Evolutionary conservation across 2,113 vertebrate species (phyloP).

Genomic region (Spea multiplicata): DNA sequence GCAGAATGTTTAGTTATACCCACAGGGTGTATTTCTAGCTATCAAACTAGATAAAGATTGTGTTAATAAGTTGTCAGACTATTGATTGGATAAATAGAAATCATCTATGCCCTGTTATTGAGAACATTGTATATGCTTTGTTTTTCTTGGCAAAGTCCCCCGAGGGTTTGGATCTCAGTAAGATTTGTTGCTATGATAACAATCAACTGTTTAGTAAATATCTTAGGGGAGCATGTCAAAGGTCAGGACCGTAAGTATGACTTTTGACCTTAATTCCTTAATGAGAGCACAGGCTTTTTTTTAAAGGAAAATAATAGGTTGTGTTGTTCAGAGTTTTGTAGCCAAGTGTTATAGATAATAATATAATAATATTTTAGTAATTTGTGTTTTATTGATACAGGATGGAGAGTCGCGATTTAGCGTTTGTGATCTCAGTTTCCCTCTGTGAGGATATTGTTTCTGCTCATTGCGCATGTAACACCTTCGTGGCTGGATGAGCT

Average conservation of each 20-base stretch:
- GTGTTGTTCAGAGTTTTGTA: neutral
- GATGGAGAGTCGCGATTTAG: no score
- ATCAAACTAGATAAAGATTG: conserved; percentile 18
- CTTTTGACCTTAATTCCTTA: conserved; percentile 31
- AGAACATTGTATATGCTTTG: neutral
- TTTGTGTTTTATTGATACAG: no score
- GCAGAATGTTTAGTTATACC: no score
- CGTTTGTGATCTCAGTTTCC: no score
- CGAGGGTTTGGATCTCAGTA: neutral
- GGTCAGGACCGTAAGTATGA: conserved; percentile 24
- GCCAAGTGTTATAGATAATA: neutral
- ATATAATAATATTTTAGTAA: no score
- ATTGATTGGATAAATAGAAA: conserved; percentile 25
- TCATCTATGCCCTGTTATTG: conserved; percentile 1
- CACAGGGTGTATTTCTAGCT: no score
- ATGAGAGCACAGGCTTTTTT: conserved; percentile 2
- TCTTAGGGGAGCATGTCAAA: conserved; percentile 16
- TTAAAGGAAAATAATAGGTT: neutral
- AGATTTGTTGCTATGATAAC: conserved; percentile 34
- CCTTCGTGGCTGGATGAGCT: no score
- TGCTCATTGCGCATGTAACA: no score
- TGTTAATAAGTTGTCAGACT: conserved; percentile 33
- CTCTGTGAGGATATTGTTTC: no score
- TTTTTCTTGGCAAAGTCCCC: neutral
- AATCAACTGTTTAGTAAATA: conserved; percentile 32